These are phyloP conservation scores for Oceanodroma tethys DNA, from an alignment of 2,113 vertebrate species.

Conservation along the genomic window DNA sequence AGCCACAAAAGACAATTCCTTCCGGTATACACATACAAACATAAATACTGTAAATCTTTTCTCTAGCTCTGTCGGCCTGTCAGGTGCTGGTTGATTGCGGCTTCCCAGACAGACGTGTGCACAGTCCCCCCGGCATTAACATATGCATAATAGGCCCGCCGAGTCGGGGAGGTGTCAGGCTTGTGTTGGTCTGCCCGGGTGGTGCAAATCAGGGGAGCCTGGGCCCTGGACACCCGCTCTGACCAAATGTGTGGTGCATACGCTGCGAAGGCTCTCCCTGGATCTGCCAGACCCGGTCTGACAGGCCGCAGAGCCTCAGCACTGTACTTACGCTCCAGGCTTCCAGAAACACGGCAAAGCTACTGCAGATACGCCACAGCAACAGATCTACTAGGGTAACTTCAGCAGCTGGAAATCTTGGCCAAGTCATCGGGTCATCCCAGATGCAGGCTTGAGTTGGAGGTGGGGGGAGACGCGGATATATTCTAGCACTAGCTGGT, in stretches of 20 bases:
- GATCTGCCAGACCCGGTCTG: neutral
- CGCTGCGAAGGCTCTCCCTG: rapidly evolving
- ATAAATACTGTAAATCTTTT: neutral
- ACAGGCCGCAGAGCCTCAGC: neutral
- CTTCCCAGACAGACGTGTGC: rapidly evolving
- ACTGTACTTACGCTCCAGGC: rapidly evolving
- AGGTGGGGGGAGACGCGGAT: neutral
- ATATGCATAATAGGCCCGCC: rapidly evolving
- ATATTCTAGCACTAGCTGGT: neutral
- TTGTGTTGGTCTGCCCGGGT: neutral
- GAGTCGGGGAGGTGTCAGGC: neutral
- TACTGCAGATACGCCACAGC: neutral
- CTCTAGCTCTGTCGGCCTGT: neutral
- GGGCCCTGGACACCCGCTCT: neutral
- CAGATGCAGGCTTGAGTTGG: neutral
- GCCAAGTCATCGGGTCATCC: neutral
- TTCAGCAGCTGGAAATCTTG: neutral
- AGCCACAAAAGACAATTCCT: neutral
- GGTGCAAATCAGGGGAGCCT: neutral
- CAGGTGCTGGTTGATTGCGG: rapidly evolving
- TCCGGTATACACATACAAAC: neutral
- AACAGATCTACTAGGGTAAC: neutral
- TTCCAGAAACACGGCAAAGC: neutral
- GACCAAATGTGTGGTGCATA: rapidly evolving
- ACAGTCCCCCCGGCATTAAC: neutral